Percentiles rank a stretch among this genome's conserved stretches.
phyloP scores from a whole-genome alignment of 2,888 invertebrate species.

The Cordilura impudica region DNA sequence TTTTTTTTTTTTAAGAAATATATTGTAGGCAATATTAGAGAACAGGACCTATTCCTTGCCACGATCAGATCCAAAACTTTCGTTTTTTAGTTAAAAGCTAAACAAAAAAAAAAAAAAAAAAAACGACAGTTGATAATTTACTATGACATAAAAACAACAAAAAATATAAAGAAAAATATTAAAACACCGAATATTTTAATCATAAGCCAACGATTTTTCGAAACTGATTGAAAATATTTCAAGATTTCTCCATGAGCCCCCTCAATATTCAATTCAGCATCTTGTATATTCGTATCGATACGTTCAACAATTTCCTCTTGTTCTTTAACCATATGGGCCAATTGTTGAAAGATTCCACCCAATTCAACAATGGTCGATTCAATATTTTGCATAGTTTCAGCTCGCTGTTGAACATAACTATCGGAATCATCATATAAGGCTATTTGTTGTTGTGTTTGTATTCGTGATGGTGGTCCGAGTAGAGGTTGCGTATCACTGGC shows the following conservation, averaged over 20 bases:
- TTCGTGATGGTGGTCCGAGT: conserved; percentile 76
- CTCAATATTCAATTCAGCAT: conserved; percentile 97
- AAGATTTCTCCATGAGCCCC: conserved; percentile 98
- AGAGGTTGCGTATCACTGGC: conserved; percentile 77
- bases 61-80: conserved; percentile 1
- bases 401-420: conserved; percentile 93
- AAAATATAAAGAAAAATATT: conserved; percentile 99
- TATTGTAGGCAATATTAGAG: conserved; percentile 39
- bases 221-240: conserved; percentile 97
- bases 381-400: conserved; percentile 99
- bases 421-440: conserved; percentile 92
- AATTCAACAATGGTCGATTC: conserved; percentile 99
- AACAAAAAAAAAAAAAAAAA: neutral
- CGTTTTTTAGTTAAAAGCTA: neutral
- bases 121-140: conserved; percentile 48
- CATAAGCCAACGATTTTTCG: conserved; percentile 99
- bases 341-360: conserved; percentile 98
- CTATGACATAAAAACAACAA: conserved; percentile 97
- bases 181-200: conserved; percentile 99
- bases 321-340: conserved; percentile 92
- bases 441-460: conserved; percentile 81
- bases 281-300: conserved; percentile 97
- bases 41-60: neutral
- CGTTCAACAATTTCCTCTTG: conserved; percentile 97
- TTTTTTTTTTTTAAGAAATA: conserved; percentile 9